phyloP scores from a whole-genome alignment of 1,140 invertebrate genomes.

The Drosophila triauraria region DNA sequence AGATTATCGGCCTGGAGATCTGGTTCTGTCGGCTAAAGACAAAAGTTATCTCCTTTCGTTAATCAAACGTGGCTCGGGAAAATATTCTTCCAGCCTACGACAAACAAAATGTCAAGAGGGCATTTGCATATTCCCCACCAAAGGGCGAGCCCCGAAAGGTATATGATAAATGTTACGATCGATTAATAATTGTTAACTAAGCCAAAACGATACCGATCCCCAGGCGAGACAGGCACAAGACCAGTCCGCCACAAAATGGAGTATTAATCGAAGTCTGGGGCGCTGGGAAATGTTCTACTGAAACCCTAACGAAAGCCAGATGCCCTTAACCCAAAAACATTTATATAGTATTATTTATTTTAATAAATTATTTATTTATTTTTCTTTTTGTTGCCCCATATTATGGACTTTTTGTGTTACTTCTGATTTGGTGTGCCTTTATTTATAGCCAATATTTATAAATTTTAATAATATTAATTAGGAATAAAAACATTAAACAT shows the following conservation, averaged over 20 bases:
- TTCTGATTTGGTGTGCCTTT: too few relatives aligned
- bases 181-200: conserved; percentile 84
- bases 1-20: conserved; percentile 43
- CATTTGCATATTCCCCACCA: conserved; percentile 68
- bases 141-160: conserved; percentile 35
- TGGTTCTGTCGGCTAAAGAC: conserved; percentile 56
- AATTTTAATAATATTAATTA: too few relatives aligned
- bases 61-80: conserved; percentile 43
- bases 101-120: conserved; percentile 49
- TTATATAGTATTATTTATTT: too few relatives aligned
- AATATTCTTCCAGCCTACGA: conserved; percentile 46
- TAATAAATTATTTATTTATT: too few relatives aligned
- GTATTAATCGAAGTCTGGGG: conserved; percentile 26
- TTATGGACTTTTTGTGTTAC: too few relatives aligned
- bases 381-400: too few relatives aligned
- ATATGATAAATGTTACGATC: conserved; percentile 83
- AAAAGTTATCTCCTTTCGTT: conserved; percentile 61
- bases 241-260: conserved; percentile 36
- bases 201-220: conserved; percentile 61
- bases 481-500: too few relatives aligned
- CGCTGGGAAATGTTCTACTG: not conserved
- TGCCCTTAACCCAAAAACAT: not conserved
- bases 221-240: conserved; percentile 29
- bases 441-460: too few relatives aligned
- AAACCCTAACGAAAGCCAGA: not conserved